These are phyloP conservation scores for Prionace glauca DNA, from an alignment of 2,797 vertebrate species.

Conservation along the genomic window DNA sequence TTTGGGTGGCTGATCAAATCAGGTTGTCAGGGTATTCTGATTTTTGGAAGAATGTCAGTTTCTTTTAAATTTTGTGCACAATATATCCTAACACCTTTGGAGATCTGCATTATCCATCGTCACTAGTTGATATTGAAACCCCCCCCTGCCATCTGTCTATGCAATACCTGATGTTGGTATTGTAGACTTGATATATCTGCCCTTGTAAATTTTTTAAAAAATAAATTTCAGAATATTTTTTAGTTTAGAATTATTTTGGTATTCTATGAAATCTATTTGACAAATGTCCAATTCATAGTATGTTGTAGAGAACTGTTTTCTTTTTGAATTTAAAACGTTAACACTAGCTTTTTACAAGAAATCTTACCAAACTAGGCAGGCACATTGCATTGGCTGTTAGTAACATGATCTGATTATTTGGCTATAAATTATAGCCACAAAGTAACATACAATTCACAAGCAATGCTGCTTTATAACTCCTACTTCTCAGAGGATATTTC, in stretches of 20 bases:
- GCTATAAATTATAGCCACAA: background rate
- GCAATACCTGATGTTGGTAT: background rate
- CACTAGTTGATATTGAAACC: background rate
- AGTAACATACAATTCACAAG: background rate
- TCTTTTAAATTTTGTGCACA: background rate
- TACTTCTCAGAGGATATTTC: background rate
- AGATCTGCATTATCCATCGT: background rate
- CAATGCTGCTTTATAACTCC: background rate
- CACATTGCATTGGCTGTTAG: background rate
- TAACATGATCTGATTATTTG: slow-evolving; percentile 15
- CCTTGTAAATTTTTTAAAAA: background rate
- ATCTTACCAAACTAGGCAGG: background rate
- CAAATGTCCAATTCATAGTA: background rate
- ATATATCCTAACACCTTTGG: background rate
- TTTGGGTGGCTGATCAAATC: background rate
- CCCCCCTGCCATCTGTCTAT: background rate
- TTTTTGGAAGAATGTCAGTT: background rate
- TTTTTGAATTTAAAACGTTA: background rate
- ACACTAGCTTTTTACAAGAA: background rate
- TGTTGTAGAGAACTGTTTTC: background rate
- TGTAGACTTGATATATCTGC: background rate
- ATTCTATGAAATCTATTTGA: background rate
- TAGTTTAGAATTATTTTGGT: background rate
- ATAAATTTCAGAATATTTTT: background rate
- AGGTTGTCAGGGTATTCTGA: background rate